These are phyloP conservation scores for Macroglossus sobrinus DNA, from an alignment of 2,113 vertebrate species.

Conservation along the genomic window DNA sequence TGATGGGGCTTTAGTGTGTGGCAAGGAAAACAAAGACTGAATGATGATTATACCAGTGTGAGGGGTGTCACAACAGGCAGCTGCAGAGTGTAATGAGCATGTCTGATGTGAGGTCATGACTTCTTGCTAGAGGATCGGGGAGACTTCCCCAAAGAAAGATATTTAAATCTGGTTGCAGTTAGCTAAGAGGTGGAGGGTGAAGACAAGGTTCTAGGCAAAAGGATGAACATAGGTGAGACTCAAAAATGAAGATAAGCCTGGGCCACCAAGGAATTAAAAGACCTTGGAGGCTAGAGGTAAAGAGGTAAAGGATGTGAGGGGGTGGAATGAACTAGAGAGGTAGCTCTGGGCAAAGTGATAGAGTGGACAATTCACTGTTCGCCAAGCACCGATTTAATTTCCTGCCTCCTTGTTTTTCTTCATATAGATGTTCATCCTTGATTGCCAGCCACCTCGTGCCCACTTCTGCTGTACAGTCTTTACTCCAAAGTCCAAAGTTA, in stretches of 20 bases:
- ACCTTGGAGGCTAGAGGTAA: not conserved
- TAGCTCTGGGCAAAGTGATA: not conserved
- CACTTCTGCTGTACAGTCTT: not conserved
- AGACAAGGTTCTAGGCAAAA: not conserved
- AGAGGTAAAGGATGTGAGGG: not conserved
- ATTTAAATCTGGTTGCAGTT: not conserved
- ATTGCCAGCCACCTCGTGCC: not conserved
- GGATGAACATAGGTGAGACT: not conserved
- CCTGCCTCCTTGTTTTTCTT: not conserved
- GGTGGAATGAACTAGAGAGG: not conserved
- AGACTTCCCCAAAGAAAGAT: not conserved
- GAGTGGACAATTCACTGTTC: not conserved
- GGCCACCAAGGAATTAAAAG: not conserved
- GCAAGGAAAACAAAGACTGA: not conserved
- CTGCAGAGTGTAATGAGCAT: not conserved
- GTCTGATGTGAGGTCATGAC: not conserved
- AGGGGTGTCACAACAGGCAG: not conserved
- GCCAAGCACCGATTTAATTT: no score
- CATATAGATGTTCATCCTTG: not conserved
- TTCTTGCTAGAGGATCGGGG: no score
- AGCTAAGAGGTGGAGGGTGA: not conserved
- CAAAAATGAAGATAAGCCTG: not conserved
- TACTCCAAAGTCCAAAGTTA: not conserved
- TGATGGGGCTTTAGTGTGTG: not conserved
- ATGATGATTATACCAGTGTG: not conserved